These are phyloP conservation scores for Globia sparganii DNA, from an alignment of 2,888 invertebrate species.

Conservation along the genomic window DNA sequence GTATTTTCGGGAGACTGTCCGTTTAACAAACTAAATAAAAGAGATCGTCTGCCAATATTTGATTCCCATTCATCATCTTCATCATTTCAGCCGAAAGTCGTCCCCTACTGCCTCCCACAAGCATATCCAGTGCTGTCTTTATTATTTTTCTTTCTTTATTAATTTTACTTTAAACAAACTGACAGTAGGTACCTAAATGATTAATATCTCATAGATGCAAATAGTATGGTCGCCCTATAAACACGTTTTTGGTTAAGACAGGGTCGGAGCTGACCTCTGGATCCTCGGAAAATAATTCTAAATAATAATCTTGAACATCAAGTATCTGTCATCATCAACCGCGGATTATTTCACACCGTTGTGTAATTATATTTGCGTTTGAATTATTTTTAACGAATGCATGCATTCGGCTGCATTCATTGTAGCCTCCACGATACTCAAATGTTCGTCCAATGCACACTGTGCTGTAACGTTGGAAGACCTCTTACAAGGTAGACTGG, in stretches of 20 bases:
- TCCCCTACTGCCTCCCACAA: neutral
- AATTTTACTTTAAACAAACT: no score
- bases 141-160: no score
- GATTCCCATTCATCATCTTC: neutral
- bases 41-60: neutral
- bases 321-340: slow-evolving; percentile 84
- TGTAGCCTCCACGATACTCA: neutral
- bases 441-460: no score
- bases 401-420: neutral
- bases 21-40: neutral
- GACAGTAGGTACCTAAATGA: neutral
- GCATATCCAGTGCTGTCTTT: no score
- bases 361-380: slow-evolving; percentile 43
- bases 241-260: slow-evolving; percentile 85
- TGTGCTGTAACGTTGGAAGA: neutral
- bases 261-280: slow-evolving; percentile 81
- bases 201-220: neutral
- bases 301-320: slow-evolving; percentile 81
- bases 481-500: no score
- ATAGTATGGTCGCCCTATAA: slow-evolving; percentile 74
- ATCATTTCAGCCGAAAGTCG: neutral
- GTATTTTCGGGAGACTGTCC: neutral
- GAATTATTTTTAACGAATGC: neutral
- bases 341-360: slow-evolving; percentile 72
- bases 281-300: slow-evolving; percentile 79